phyloP scores from a whole-genome alignment of 1,140 invertebrate species.

The Micrasema minimum region DNA sequence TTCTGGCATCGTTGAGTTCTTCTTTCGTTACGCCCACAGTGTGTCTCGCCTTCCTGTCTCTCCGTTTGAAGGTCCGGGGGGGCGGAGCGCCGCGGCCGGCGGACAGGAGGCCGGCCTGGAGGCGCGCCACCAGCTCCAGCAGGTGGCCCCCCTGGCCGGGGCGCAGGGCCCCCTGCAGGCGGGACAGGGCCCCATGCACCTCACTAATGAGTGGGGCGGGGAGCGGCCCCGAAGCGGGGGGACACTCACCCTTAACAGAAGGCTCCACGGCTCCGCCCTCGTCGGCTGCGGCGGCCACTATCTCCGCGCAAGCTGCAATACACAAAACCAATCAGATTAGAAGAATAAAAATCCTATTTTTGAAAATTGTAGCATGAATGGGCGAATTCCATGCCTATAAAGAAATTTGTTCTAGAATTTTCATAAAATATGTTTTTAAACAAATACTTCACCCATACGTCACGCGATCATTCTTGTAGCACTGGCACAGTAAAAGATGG shows the following conservation, averaged over 20 bases:
- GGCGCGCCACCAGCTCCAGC: constrained; percentile 77
- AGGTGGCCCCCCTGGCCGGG: constrained; percentile 66
- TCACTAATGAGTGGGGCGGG: constrained; percentile 74
- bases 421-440: no score
- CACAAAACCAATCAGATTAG: constrained; percentile 25
- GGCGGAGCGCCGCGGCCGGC: constrained; percentile 55
- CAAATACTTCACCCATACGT: no score
- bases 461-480: no score
- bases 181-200: constrained; percentile 79
- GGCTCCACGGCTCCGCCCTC: constrained; percentile 56
- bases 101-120: constrained; percentile 75
- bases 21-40: constrained; percentile 84
- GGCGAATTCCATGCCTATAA: no score
- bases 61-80: constrained; percentile 56
- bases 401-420: no score
- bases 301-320: constrained; percentile 69
- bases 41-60: constrained; percentile 72
- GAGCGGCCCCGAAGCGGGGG: constrained; percentile 57
- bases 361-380: no score
- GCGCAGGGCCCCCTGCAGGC: constrained; percentile 77
- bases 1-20: constrained; percentile 79
- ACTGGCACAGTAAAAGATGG: no score
- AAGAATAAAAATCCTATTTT: no score
- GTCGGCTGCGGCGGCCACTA: constrained; percentile 67
- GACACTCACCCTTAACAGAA: constrained; percentile 63